Evolutionary conservation across 2,113 vertebrate species (phyloP).

Genomic region (Morone chrysops): DNA sequence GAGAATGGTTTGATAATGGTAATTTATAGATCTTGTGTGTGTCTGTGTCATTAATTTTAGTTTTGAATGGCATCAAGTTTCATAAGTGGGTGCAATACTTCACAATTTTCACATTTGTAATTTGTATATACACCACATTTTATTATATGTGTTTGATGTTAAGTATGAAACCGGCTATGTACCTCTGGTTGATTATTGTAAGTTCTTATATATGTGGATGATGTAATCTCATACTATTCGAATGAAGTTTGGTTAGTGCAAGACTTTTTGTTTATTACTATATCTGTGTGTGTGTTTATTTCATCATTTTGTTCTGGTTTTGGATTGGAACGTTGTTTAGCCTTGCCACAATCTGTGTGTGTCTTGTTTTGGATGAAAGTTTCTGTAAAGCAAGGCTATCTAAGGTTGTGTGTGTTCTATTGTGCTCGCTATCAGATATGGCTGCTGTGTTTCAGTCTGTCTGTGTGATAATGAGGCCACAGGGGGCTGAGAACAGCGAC

Average conservation of each 20-base stretch:
- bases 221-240: not conserved
- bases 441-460: constrained; percentile 59
- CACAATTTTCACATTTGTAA: too few relatives aligned
- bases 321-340: not conserved
- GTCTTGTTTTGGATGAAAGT: constrained; percentile 32
- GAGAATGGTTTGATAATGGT: too few relatives aligned
- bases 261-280: not conserved
- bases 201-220: not conserved
- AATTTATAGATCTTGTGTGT: too few relatives aligned
- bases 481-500: constrained; percentile 66
- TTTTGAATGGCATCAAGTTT: too few relatives aligned
- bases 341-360: constrained; percentile 39
- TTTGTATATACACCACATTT: too few relatives aligned
- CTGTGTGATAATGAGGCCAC: constrained; percentile 83
- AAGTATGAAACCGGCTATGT: not conserved
- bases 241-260: not conserved
- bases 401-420: constrained; percentile 4
- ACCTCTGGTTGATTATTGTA: too few relatives aligned
- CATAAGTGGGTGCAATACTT: too few relatives aligned
- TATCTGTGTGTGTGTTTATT: not conserved
- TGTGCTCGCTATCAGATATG: constrained; percentile 50
- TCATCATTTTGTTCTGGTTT: not conserved
- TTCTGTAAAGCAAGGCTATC: constrained; percentile 7
- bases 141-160: not conserved
- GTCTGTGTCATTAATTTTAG: too few relatives aligned